Base-by-base conservation (phyloP, 1,140 invertebrate species). In the Campoletis sonorensis region DNA sequence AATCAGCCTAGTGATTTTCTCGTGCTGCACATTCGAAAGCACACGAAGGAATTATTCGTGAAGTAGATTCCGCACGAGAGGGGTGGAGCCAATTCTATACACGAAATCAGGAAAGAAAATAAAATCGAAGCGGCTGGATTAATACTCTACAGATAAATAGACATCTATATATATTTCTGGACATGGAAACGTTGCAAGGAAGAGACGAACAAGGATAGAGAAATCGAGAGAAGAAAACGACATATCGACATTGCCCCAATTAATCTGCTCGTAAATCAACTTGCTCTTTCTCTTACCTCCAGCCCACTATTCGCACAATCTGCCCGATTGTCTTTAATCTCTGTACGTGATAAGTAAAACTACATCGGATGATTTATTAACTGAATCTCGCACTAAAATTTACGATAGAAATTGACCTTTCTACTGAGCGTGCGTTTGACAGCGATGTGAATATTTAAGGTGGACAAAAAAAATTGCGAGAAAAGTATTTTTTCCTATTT, bases 41-140 rank as follows among this genome's bases (percentile, higher is more conserved):
- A 26, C 61, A 64, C 61, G 61, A 26, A 64, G 61, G 23, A 64
- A 64, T 64, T 64, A 64, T 64, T 64, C 61, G 61, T 26, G 23
- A 23, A 64, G 61, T 8, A 64, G 23, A 64, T 64, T 23, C 23
- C 23, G 61, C 23, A 64, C 61, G 23, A 64, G 61, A 26, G 61
- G 23, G 61, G 61, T 23, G 61, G 61, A 64, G n/a, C 61, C n/a
- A 26, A 64, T 64, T 64, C 61, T 64, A 1, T 61, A n/a, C 2
- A 61, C 21, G 58, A 27, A 64, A 64, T 64, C 61, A 26, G n/a
- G 61, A 13, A 26, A 10, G 23, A 23, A 64, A 64, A 64, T 64
- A 64, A 64, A 64, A 23, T 64, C 61, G 23, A 64, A 37, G 4
- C 37, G 4, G 10, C 37, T 37, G 37, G 37, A 37, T 37, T 37